Conservation (phyloP, 2,888 invertebrate genomes). For the Aplocera efformata region DNA sequence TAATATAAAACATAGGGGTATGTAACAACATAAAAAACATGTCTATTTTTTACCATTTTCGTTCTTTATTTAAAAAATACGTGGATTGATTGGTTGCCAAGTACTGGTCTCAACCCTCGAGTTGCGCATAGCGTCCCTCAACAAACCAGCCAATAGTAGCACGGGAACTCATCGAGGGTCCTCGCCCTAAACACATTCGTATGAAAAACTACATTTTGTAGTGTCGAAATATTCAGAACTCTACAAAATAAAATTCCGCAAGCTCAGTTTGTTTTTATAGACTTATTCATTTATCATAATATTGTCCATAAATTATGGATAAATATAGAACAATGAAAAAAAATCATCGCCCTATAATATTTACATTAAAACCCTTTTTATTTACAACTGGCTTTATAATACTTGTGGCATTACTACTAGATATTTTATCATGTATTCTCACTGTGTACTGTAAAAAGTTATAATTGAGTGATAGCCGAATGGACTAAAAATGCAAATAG, state of each 20-base stretch:
- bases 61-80: constrained; percentile 76
- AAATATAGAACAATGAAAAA: too few relatives aligned
- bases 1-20: constrained; percentile 47
- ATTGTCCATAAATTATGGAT: too few relatives aligned
- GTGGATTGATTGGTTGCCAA: constrained; percentile 79
- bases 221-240: constrained; percentile 20
- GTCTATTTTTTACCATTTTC: constrained; percentile 68
- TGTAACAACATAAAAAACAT: constrained; percentile 49
- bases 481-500: too few relatives aligned
- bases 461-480: too few relatives aligned
- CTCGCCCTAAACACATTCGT: constrained; percentile 59
- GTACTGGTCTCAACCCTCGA: constrained; percentile 41
- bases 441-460: too few relatives aligned
- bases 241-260: constrained; percentile 4
- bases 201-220: constrained; percentile 34
- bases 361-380: too few relatives aligned
- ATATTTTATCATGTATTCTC: too few relatives aligned
- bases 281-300: too few relatives aligned
- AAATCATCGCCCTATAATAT: too few relatives aligned
- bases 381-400: too few relatives aligned
- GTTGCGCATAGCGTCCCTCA: constrained; percentile 53
- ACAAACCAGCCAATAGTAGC: constrained; percentile 53
- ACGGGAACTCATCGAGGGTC: constrained; percentile 49
- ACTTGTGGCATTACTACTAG: too few relatives aligned
- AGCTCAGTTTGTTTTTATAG: too few relatives aligned